phyloP scores from a whole-genome alignment of 2,888 invertebrate genomes.

The Campoletis raptor region DNA sequence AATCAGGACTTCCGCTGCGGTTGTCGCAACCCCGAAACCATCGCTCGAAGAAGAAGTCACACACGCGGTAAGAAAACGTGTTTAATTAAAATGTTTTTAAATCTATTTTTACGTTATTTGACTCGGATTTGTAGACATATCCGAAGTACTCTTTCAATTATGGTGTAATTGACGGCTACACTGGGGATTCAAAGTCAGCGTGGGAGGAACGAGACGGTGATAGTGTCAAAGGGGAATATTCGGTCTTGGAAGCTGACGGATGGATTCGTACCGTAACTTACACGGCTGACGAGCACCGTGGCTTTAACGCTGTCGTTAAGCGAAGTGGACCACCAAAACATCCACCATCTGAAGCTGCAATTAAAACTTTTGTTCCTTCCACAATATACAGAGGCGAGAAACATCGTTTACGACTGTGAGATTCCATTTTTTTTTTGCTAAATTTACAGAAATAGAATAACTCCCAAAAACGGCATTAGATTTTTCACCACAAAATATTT shows the following conservation, averaged over 20 bases:
- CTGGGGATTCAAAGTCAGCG: constrained; percentile 80
- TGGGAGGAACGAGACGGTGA: constrained; percentile 81
- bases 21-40: constrained; percentile 72
- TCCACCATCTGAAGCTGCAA: constrained; percentile 40
- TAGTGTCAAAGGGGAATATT: constrained; percentile 80
- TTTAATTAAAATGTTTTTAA: neutral
- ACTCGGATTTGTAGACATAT: constrained; percentile 69
- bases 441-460: too few relatives aligned
- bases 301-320: constrained; percentile 80
- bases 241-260: constrained; percentile 80
- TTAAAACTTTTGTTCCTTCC: constrained; percentile 65
- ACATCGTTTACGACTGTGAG: constrained; percentile 57
- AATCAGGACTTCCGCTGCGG: constrained; percentile 74
- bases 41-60: constrained; percentile 68
- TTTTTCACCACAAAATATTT: neutral
- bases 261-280: constrained; percentile 79
- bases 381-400: constrained; percentile 52
- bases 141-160: constrained; percentile 81
- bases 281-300: constrained; percentile 79
- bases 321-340: constrained; percentile 73
- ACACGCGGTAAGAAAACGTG: constrained; percentile 66
- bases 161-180: constrained; percentile 80
- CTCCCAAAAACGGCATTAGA: neutral
- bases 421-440: neutral
- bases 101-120: neutral